Conservation (phyloP, 2,888 invertebrate genomes). For the Campoplex nolae region DNA sequence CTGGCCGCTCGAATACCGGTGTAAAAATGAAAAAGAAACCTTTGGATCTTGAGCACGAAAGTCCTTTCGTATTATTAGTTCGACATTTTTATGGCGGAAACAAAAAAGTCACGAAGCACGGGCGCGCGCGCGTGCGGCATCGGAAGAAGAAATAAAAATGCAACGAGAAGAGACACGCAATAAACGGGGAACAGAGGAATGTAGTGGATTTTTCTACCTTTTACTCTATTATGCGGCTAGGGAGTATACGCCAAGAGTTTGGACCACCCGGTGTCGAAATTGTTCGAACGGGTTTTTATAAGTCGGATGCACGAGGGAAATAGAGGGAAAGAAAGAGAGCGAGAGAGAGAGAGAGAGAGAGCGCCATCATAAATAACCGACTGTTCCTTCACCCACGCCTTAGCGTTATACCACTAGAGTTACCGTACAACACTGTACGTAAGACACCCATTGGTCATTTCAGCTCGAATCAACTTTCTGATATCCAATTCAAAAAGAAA, state of each 20-base stretch:
- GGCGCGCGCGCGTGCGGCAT: slow-evolving; percentile 31
- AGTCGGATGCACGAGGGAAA: slow-evolving; percentile 11
- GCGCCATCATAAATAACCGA: slow-evolving; percentile 73
- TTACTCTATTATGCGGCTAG: slow-evolving; percentile 59
- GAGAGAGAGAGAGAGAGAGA: not conserved
- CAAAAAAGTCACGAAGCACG: not conserved
- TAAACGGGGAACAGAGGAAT: not conserved
- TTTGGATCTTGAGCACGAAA: slow-evolving; percentile 28
- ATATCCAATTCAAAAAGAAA: not conserved
- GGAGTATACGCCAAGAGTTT: slow-evolving; percentile 50
- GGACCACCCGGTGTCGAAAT: slow-evolving; percentile 73
- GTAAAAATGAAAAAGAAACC: slow-evolving; percentile 11
- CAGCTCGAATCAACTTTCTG: not conserved
- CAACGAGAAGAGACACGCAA: slow-evolving; percentile 32
- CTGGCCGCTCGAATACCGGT: not conserved
- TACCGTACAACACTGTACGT: slow-evolving; percentile 22
- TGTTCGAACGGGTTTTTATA: slow-evolving; percentile 72
- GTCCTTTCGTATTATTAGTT: slow-evolving; percentile 2
- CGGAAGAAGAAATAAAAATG: slow-evolving; percentile 33
- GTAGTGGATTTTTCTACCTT: slow-evolving; percentile 31
- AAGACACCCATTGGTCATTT: slow-evolving; percentile 7
- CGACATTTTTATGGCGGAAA: slow-evolving; percentile 30
- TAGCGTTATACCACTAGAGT: slow-evolving; percentile 38
- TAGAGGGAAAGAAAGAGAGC: not conserved
- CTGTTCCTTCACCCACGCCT: slow-evolving; percentile 71